Evolutionary conservation across 1,140 invertebrate genomes (phyloP).

Genomic region (Plectrocnemia conspersa): DNA sequence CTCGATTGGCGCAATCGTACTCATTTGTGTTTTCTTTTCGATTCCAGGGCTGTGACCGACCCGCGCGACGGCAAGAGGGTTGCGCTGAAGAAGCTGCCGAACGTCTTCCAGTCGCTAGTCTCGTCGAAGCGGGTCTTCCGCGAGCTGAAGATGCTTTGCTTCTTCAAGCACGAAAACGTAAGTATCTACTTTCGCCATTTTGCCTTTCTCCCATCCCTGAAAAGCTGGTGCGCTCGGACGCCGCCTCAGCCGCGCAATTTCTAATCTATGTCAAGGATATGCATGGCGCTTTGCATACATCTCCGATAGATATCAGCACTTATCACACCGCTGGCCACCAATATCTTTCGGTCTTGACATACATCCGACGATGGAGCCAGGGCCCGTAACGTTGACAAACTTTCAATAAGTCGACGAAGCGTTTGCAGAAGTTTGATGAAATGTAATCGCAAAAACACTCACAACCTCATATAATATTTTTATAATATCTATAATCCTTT

Average conservation of each 20-base stretch:
- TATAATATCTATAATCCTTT: not conserved
- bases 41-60: slow-evolving; percentile 96
- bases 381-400: too few species aligned
- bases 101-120: slow-evolving; percentile 99
- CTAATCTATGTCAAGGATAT: not conserved
- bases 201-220: not conserved
- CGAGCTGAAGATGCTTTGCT: slow-evolving; percentile 98
- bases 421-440: too few species aligned
- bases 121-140: slow-evolving; percentile 97
- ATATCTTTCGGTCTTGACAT: not conserved
- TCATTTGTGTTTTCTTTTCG: slow-evolving; percentile 38
- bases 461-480: not conserved
- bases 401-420: too few species aligned
- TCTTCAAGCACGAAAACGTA: slow-evolving; percentile 99
- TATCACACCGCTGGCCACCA: too few species aligned
- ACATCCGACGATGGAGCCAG: too few species aligned
- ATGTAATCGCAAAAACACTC: too few species aligned
- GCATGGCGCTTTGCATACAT: not conserved
- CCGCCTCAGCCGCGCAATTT: not conserved
- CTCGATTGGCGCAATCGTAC: too few species aligned
- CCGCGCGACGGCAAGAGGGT: slow-evolving; percentile 96
- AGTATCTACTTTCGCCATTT: slow-evolving; percentile 47
- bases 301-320: not conserved
- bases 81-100: slow-evolving; percentile 98
- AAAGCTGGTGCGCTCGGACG: not conserved